Evolutionary conservation across 2,888 invertebrate genomes (phyloP).

Genomic region (Drosophila ustulata): DNA sequence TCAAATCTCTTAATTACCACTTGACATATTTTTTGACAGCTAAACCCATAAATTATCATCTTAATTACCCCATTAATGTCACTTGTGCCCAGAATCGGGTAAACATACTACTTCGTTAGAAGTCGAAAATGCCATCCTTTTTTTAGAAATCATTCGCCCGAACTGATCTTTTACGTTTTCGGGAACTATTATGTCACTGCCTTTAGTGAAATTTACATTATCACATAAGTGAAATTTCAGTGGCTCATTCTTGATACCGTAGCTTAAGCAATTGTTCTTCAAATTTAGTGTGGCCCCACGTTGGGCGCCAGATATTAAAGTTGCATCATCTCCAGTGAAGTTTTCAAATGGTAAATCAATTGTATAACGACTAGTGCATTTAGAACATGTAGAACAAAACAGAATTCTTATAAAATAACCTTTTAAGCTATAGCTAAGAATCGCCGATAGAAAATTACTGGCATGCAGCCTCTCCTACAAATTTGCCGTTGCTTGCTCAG

Average conservation of each 20-base stretch:
- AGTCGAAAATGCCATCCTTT: too few relatives aligned
- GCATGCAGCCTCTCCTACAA: background rate
- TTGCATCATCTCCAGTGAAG: background rate
- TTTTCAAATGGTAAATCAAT: background rate
- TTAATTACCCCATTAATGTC: too few relatives aligned
- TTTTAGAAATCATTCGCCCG: background rate
- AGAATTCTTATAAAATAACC: background rate
- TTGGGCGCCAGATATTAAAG: too few relatives aligned
- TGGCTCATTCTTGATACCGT: background rate
- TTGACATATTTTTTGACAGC: too few relatives aligned
- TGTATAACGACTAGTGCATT: background rate
- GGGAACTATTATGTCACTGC: slow-evolving; percentile 11
- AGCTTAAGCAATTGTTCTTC: background rate
- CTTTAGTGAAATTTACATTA: slow-evolving; percentile 24
- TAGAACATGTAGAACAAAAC: background rate
- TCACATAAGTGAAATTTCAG: slow-evolving; percentile 13
- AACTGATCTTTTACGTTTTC: background rate
- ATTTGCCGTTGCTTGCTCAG: background rate
- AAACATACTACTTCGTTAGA: too few relatives aligned
- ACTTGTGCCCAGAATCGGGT: too few relatives aligned
- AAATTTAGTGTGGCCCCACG: slow-evolving; percentile 7
- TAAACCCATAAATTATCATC: too few relatives aligned
- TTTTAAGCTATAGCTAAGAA: background rate
- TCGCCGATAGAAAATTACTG: background rate
- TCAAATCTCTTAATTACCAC: too few relatives aligned